These are phyloP conservation scores for Centrocercus urophasianus DNA, from an alignment of 2,113 vertebrate species.

Conservation along the genomic window DNA sequence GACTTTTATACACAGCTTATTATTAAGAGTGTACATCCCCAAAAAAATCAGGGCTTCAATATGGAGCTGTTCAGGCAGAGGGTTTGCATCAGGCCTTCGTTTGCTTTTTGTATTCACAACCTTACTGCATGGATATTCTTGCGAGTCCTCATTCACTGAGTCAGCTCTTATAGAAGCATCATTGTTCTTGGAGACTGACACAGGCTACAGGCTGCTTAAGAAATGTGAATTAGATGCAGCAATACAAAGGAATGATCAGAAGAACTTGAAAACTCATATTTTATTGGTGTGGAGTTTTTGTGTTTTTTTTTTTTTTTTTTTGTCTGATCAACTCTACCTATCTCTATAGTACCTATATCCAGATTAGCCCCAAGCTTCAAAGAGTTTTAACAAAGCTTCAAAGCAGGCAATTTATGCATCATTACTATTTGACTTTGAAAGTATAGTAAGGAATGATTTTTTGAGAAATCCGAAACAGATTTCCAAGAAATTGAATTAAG, in stretches of 20 bases:
- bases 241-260: conserved; percentile 21
- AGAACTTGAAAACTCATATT: not conserved
- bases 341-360: not conserved
- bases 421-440: conserved; percentile 21
- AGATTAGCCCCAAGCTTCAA: conserved; percentile 52
- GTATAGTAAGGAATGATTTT: not conserved
- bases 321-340: not conserved
- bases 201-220: conserved; percentile 29
- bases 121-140: conserved; percentile 14
- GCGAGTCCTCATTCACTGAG: conserved; percentile 20
- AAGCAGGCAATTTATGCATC: not conserved
- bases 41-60: not conserved
- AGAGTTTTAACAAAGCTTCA: conserved; percentile 28
- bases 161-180: conserved; percentile 29
- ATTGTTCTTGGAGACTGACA: conserved; percentile 48
- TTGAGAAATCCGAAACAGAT: not conserved
- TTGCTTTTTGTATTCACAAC: conserved; percentile 1
- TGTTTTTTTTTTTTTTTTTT: not conserved
- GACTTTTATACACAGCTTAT: not conserved
- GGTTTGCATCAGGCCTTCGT: not conserved
- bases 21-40: not conserved
- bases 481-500: not conserved
- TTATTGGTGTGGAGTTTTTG: not conserved
- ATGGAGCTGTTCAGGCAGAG: not conserved
- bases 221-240: conserved; percentile 33